These are phyloP conservation scores for Micromussa lordhowensis DNA, from an alignment of 92 coral and sea anemone genomes.

Conservation along the genomic window DNA sequence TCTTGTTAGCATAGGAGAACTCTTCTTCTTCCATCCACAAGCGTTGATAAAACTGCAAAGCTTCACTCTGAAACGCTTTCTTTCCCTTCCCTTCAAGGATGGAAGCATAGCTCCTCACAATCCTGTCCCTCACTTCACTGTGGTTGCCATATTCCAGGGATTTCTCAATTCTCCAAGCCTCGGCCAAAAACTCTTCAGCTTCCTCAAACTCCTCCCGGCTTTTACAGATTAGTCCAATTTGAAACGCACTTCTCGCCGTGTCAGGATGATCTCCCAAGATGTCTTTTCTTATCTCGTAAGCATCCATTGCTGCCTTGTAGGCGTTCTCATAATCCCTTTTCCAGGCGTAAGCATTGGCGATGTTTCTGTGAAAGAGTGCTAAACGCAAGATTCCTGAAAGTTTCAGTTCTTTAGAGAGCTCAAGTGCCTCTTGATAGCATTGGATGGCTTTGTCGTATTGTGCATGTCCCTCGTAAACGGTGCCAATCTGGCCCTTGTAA, in stretches of 20 bases:
- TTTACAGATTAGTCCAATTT: slow-evolving; percentile 4
- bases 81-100: neutral
- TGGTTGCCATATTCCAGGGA: slow-evolving; percentile 25
- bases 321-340: slow-evolving; percentile 2
- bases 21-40: slow-evolving; percentile 12
- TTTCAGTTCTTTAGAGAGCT: slow-evolving; percentile 2
- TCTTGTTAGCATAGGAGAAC: slow-evolving; percentile 6
- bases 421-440: slow-evolving; percentile 5
- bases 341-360: slow-evolving; percentile 17
- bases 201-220: neutral
- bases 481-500: slow-evolving; percentile 5
- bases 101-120: neutral
- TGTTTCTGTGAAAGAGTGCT: slow-evolving; percentile 30
- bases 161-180: slow-evolving; percentile 31
- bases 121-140: slow-evolving; percentile 18
- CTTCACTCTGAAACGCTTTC: slow-evolving; percentile 15
- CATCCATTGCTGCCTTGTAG: slow-evolving; percentile 19
- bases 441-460: slow-evolving; percentile 7
- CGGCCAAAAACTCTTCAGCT: slow-evolving; percentile 20
- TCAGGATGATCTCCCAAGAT: slow-evolving; percentile 29
- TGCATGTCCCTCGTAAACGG: slow-evolving; percentile 11
- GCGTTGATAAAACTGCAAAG: slow-evolving; percentile 22
- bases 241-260: slow-evolving; percentile 36
- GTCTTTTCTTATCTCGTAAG: slow-evolving; percentile 4
- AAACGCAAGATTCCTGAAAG: slow-evolving; percentile 9